These are phyloP conservation scores for Eira barbara DNA, from an alignment of 2,113 vertebrate genomes.

Conservation along the genomic window DNA sequence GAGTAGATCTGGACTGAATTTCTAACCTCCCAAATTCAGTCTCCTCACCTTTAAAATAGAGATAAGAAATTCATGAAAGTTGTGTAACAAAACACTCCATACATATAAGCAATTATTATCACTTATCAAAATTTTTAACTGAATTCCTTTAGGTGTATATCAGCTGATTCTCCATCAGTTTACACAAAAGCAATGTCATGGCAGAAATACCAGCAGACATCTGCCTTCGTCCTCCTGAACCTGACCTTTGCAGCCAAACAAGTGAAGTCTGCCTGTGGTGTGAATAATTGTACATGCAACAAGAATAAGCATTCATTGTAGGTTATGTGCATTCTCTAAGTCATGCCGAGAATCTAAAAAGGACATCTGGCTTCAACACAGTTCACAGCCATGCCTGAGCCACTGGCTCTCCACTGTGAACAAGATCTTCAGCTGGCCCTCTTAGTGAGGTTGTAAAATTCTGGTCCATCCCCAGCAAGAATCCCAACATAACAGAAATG, in stretches of 20 bases:
- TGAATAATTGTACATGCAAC: neutral
- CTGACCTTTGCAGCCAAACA: neutral
- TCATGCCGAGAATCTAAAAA: neutral
- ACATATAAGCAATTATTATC: neutral
- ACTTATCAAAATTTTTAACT: neutral
- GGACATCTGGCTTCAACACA: neutral
- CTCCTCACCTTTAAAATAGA: neutral
- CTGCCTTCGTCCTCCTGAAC: neutral
- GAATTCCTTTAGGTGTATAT: neutral
- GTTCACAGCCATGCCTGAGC: neutral
- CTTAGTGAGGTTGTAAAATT: neutral
- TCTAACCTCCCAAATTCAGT: neutral
- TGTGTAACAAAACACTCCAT: neutral
- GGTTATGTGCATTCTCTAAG: neutral
- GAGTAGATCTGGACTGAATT: neutral
- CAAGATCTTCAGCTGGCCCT: neutral
- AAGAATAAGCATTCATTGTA: neutral
- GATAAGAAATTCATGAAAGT: neutral
- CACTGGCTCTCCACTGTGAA: accelerated
- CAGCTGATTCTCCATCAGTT: neutral
- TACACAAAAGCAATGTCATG: neutral
- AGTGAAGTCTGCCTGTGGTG: neutral
- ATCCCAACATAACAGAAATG: neutral
- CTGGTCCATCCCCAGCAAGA: neutral
- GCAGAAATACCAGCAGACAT: neutral